Evolutionary conservation across 53 echinoderm and acorn worm species (phyloP), one percentile per base, ranked within the genome.

Genomic region (Crossaster papposus): DNA sequence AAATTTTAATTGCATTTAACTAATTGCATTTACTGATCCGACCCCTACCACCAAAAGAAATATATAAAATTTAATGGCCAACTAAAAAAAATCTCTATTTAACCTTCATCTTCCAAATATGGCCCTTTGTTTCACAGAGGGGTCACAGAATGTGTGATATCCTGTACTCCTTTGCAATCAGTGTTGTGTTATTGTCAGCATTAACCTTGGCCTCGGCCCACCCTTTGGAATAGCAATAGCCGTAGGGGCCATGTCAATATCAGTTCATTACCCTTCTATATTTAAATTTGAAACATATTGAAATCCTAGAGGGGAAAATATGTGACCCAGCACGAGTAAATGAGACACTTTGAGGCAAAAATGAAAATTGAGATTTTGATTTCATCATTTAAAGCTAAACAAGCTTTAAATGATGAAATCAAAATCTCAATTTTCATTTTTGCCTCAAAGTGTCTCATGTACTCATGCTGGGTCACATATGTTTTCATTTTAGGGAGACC

Each of bases 121-220:
- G 50, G 58, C 62, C 80, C 18, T 58, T 54, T 31, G 3, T 30
- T 51, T 35, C 53, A 14, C 79, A 51, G 52, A 79, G 79, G 9
- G 79, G 26, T 6, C 28, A 68, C 83, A 28, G 37, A 70, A 51
- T 52, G 22, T 58, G 58, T 20, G 17, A 20, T 58, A 18, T 58
- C 58, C 58, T 58, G 58, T 58, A 58, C 58, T 51, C 78, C 78
- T n/a, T 78, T 51, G 50, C 28, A 24, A n/a, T n/a, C 1, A 78
- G 50, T 2, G n/a, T 52, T 85, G 30, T 58, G 58, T 85, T 83
- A 70, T 71, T 72, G 73, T 85, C 38, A 24, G 73, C 70, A 36
- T 85, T n/a, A 73, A 73, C 85, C 85, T 85, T 85, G 85, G 54
- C 85, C 85, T 83, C 83, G 1, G 14, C 83, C 83, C 31, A 15